These are phyloP conservation scores for Cheilosia scutellata DNA, from an alignment of 2,888 invertebrate species.

Conservation along the genomic window DNA sequence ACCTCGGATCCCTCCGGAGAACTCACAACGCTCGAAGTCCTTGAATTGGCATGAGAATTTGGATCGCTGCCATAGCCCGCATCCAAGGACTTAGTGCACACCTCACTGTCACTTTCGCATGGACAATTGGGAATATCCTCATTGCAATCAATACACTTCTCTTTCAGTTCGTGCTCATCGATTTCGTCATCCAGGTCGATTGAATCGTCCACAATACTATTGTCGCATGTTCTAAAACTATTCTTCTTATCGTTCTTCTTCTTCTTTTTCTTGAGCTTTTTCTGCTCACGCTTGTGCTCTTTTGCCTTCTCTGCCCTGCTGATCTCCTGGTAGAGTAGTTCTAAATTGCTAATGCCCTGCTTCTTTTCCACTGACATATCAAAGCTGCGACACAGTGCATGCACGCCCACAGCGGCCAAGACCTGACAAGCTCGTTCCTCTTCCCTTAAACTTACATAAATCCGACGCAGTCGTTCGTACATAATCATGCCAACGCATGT, in stretches of 20 bases:
- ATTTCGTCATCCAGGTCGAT: conserved; percentile 79
- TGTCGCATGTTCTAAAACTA: conserved; percentile 80
- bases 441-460: conserved; percentile 93
- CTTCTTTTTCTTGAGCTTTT: conserved; percentile 92
- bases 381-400: conserved; percentile 94
- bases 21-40: conserved; percentile 91
- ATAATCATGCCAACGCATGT: conserved; percentile 97
- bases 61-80: conserved; percentile 94
- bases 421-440: conserved; percentile 98
- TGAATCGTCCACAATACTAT: conserved; percentile 78
- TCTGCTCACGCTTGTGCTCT: conserved; percentile 93
- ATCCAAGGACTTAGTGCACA: conserved; percentile 88
- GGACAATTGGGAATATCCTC: conserved; percentile 82
- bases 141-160: conserved; percentile 79
- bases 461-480: conserved; percentile 94
- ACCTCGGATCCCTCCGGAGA: conserved; percentile 96
- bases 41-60: conserved; percentile 86
- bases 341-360: conserved; percentile 94
- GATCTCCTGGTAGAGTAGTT: conserved; percentile 94
- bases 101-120: conserved; percentile 85
- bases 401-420: conserved; percentile 94
- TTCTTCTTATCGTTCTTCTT: conserved; percentile 86
- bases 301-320: conserved; percentile 94
- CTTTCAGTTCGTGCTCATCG: conserved; percentile 77
- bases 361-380: conserved; percentile 95